These are phyloP conservation scores for Thelaira solivaga DNA, from an alignment of 2,888 invertebrate genomes.

Conservation along the genomic window DNA sequence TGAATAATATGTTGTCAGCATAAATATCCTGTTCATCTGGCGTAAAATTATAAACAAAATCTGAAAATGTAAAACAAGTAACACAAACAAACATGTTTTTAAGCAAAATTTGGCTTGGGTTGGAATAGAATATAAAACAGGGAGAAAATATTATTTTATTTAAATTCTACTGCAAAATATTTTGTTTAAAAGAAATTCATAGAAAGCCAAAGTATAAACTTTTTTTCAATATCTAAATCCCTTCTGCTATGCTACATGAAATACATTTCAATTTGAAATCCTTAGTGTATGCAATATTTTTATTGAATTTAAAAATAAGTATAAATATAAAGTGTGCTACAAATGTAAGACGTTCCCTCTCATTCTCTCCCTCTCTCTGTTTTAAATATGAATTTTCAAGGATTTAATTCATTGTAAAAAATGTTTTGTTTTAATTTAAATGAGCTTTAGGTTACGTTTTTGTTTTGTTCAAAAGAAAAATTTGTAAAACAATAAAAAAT, in stretches of 20 bases:
- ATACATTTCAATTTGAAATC: conserved; percentile 2
- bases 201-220: neutral
- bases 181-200: neutral
- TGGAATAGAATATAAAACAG: neutral
- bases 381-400: too few species aligned
- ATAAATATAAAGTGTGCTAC: too few species aligned
- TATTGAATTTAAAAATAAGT: conserved; percentile 15
- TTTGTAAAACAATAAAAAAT: too few species aligned
- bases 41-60: neutral
- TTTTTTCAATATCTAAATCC: neutral
- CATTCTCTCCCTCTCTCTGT: too few species aligned
- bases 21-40: conserved; percentile 35
- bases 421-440: conserved; percentile 16
- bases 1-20: conserved; percentile 28
- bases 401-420: neutral
- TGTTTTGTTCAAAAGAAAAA: neutral
- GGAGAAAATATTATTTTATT: neutral
- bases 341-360: too few species aligned
- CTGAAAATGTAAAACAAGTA: conserved; percentile 16
- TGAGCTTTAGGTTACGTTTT: neutral
- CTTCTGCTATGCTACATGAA: conserved; percentile 33
- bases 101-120: neutral
- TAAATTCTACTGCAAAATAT: neutral
- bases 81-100: neutral
- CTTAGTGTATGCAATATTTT: conserved; percentile 32